Percentiles rank a stretch among this genome's conserved stretches.
phyloP scores from a whole-genome alignment of 2,797 vertebrate genomes.

The Natrix natrix region DNA sequence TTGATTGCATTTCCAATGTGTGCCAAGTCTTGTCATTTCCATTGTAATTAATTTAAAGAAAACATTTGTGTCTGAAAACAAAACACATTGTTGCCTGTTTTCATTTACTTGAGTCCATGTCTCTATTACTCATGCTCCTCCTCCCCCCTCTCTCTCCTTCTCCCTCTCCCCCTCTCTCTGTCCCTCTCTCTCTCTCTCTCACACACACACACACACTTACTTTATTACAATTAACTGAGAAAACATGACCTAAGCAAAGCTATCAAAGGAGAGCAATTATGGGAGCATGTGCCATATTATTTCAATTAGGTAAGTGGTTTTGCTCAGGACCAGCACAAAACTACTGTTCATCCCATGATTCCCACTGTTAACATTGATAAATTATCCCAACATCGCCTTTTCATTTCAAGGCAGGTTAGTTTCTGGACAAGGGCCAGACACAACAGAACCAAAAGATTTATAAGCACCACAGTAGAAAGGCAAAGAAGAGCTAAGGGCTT shows the following conservation, averaged over 20 bases:
- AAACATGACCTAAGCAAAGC: slow-evolving; percentile 73
- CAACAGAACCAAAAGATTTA: slow-evolving; percentile 77
- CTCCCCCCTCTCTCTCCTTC: not conserved
- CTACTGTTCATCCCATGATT: slow-evolving; percentile 75
- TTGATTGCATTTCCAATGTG: slow-evolving; percentile 76
- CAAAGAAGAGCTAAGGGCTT: slow-evolving; percentile 63
- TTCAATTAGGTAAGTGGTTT: slow-evolving; percentile 76
- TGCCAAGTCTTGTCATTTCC: slow-evolving; percentile 79
- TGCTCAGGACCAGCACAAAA: slow-evolving; percentile 68
- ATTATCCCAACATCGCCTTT: slow-evolving; percentile 72
- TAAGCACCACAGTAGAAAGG: slow-evolving; percentile 61
- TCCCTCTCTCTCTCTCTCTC: slow-evolving; percentile 22
- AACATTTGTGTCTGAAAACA: slow-evolving; percentile 81
- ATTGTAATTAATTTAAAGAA: slow-evolving; percentile 83
- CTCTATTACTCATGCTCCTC: slow-evolving; percentile 44
- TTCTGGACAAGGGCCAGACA: slow-evolving; percentile 77
- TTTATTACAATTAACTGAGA: slow-evolving; percentile 75
- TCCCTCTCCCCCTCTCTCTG: not conserved
- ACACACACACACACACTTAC: slow-evolving; percentile 73
- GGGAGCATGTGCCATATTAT: slow-evolving; percentile 71
- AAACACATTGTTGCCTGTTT: slow-evolving; percentile 64
- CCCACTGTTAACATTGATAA: slow-evolving; percentile 77
- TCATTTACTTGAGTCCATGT: slow-evolving; percentile 61
- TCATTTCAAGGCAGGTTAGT: slow-evolving; percentile 68
- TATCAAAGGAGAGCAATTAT: slow-evolving; percentile 73